Evolutionary conservation across 2,113 vertebrate species (phyloP).

Genomic region (Eretmochelys imbricata): DNA sequence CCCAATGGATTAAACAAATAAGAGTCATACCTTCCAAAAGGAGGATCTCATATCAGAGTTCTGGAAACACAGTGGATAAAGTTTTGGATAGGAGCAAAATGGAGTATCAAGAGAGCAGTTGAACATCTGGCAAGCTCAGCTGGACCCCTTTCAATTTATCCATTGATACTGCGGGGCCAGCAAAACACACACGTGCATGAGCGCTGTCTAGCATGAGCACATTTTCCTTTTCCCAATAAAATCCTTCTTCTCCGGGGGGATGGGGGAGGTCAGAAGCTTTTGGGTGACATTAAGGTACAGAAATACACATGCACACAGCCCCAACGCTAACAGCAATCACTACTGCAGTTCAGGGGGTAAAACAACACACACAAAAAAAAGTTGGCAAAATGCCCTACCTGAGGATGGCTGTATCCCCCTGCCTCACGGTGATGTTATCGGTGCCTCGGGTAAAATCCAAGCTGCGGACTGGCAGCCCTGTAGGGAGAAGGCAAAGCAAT

Average conservation of each 20-base stretch:
- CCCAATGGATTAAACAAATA: not conserved
- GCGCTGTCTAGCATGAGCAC: constrained; percentile 29
- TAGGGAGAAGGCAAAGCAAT: constrained; percentile 98
- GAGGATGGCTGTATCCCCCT: constrained; percentile 98
- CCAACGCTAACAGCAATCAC: constrained; percentile 19
- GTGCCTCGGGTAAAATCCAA: constrained; percentile 98
- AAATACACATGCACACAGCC: not conserved
- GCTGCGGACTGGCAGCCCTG: constrained; percentile 98
- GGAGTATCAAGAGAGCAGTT: constrained; percentile 16
- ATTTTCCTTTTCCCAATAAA: not conserved
- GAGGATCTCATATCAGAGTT: constrained; percentile 44
- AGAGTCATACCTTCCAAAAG: constrained; percentile 40
- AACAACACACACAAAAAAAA: constrained; percentile 20
- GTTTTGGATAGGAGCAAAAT: constrained; percentile 55
- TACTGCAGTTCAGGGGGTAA: constrained; percentile 24
- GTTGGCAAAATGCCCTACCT: constrained; percentile 87
- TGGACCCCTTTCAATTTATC: constrained; percentile 52
- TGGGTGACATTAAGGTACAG: not conserved
- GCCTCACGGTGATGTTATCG: constrained; percentile 99
- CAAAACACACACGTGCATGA: not conserved
- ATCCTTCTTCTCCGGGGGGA: constrained; percentile 33
- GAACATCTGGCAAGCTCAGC: constrained; percentile 66
- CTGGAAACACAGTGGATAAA: constrained; percentile 46
- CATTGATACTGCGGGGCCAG: constrained; percentile 34
- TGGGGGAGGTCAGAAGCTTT: constrained; percentile 11